A percentile compares a stretch with the other conserved stretches of the same genome.
These are phyloP conservation scores for Caenorhabditis sp. DNA, from an alignment of 2,888 invertebrate species.

Conservation along the genomic window DNA sequence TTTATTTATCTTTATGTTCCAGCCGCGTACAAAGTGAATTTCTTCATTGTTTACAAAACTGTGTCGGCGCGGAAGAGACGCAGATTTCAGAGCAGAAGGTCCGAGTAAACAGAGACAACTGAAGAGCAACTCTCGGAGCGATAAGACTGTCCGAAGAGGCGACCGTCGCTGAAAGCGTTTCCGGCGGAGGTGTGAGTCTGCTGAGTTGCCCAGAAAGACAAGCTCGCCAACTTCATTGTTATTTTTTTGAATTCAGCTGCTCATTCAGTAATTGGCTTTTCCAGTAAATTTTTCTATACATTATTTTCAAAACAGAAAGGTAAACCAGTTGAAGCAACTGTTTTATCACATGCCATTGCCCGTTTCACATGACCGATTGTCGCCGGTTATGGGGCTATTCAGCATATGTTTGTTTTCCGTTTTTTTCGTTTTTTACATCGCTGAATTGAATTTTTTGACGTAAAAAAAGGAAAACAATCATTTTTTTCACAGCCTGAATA, in stretches of 20 bases:
- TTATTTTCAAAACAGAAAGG: not conserved
- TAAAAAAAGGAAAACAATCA: too few species aligned
- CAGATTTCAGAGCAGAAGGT: not conserved
- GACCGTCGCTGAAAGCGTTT: too few species aligned
- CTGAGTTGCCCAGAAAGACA: too few species aligned
- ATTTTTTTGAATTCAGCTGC: too few species aligned
- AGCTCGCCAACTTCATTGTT: too few species aligned
- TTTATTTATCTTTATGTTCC: too few species aligned
- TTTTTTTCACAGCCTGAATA: too few species aligned
- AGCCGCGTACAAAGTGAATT: conserved; percentile 3
- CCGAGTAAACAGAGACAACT: not conserved
- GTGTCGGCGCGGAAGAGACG: conserved; percentile 12
- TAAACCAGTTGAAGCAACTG: not conserved
- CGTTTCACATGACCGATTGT: not conserved
- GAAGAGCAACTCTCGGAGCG: not conserved
- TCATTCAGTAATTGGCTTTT: too few species aligned
- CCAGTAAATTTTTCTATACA: too few species aligned
- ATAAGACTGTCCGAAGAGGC: not conserved
- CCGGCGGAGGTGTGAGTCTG: not conserved
- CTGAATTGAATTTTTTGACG: too few species aligned
- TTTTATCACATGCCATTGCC: conserved; percentile 2
- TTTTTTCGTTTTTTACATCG: too few species aligned
- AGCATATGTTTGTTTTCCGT: too few species aligned
- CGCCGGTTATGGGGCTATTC: not conserved
- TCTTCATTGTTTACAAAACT: not conserved